Percentiles rank a stretch among this genome's conserved stretches.
phyloP scores from a whole-genome alignment of 2,797 vertebrate species.

The Neostethus bicornis region DNA sequence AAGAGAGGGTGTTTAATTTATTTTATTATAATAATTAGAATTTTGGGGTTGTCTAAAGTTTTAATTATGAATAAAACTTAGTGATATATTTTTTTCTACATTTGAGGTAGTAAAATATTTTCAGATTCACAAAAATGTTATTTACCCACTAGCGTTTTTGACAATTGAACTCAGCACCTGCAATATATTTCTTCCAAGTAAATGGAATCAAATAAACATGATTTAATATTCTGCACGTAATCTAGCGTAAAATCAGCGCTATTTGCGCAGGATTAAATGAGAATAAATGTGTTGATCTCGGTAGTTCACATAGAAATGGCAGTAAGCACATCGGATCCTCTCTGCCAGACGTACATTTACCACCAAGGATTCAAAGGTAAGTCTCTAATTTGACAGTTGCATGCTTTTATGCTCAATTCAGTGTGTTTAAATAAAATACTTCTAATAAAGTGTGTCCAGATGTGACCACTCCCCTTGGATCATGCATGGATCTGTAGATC shows the following conservation, averaged over 20 bases:
- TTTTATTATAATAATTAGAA: too few relatives aligned
- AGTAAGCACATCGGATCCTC: constrained; percentile 77
- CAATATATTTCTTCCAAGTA: constrained; percentile 4
- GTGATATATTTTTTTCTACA: too few relatives aligned
- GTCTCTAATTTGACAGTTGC: constrained; percentile 26
- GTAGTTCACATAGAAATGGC: constrained; percentile 66
- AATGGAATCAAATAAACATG: constrained; percentile 25
- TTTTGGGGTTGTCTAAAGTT: too few relatives aligned
- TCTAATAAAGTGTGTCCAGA: constrained; percentile 5
- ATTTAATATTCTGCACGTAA: neutral
- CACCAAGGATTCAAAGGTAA: constrained; percentile 80
- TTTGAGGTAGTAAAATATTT: constrained; percentile 4
- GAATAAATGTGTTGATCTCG: constrained; percentile 11
- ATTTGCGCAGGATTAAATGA: neutral
- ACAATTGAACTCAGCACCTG: constrained; percentile 35
- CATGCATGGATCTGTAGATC: constrained; percentile 12
- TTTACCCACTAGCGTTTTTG: constrained; percentile 3
- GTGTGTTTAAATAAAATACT: neutral
- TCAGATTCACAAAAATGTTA: constrained; percentile 1
- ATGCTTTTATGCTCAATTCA: neutral
- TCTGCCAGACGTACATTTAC: constrained; percentile 79
- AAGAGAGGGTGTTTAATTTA: too few relatives aligned
- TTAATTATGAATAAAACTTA: too few relatives aligned
- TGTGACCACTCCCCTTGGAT: constrained; percentile 40
- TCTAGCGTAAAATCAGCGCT: neutral